Conservation (phyloP, 2,113 vertebrate species). For the Tretioscincus oriximinensis region DNA sequence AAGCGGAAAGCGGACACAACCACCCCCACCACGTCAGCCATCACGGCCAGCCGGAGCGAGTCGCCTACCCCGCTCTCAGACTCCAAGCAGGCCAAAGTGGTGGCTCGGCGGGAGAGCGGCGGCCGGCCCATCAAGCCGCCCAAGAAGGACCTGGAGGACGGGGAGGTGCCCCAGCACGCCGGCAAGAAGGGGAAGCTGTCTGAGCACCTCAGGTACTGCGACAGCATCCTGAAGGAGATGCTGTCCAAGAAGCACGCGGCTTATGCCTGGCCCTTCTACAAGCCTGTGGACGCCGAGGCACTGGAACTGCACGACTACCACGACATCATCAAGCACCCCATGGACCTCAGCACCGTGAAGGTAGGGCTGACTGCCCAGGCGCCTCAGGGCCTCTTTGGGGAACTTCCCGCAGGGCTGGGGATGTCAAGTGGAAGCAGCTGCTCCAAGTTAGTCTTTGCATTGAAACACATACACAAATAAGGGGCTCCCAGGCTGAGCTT, state of each 20-base stretch:
- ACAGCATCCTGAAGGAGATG: conserved; percentile 91
- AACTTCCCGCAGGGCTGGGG: conserved; percentile 4
- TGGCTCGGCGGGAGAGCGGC: conserved; percentile 77
- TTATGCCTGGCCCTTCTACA: conserved; percentile 97
- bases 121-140: conserved; percentile 85
- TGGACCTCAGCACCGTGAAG: conserved; percentile 97
- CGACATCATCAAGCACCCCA: conserved; percentile 95
- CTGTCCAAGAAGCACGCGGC: conserved; percentile 89
- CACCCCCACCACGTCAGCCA: conserved; percentile 93
- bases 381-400: too few species aligned
- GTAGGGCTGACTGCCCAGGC: conserved; percentile 58
- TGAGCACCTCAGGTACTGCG: conserved; percentile 87
- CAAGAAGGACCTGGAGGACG: conserved; percentile 79
- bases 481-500: too few species aligned
- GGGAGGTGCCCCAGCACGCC: conserved; percentile 71
- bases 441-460: too few species aligned
- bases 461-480: too few species aligned
- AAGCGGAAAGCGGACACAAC: conserved; percentile 96
- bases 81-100: conserved; percentile 82
- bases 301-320: conserved; percentile 94
- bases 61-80: conserved; percentile 74
- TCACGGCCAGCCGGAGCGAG: conserved; percentile 79
- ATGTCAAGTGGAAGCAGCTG: not conserved
- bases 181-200: conserved; percentile 77
- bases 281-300: conserved; percentile 90